Evolutionary conservation across 2,113 vertebrate species (phyloP).

Genomic region (Rattus rattus): DNA sequence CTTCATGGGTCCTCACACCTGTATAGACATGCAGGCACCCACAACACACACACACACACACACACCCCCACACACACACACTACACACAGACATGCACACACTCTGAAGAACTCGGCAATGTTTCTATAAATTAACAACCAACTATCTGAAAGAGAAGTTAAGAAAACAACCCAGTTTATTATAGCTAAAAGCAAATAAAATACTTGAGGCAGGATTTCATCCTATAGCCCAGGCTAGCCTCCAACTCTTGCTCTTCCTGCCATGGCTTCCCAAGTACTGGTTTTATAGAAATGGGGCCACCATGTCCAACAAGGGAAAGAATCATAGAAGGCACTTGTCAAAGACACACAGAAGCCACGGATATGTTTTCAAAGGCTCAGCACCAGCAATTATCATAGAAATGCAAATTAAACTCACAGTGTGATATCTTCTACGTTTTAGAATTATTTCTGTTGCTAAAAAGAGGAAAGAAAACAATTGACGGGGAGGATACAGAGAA

Average conservation of each 20-base stretch:
- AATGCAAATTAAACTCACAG: neutral
- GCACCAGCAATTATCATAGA: neutral
- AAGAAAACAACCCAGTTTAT: neutral
- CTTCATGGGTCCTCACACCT: neutral
- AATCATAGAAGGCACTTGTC: neutral
- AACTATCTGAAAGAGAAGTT: neutral
- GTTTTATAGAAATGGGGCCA: neutral
- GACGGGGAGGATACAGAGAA: neutral
- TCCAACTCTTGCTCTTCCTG: neutral
- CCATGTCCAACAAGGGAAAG: neutral
- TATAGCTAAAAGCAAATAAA: neutral
- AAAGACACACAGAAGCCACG: neutral
- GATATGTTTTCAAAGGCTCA: neutral
- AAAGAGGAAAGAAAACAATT: neutral
- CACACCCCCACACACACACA: neutral
- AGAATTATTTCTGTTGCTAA: neutral
- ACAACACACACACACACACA: neutral
- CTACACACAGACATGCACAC: neutral
- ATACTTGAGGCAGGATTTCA: neutral
- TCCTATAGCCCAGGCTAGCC: neutral
- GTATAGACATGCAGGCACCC: neutral
- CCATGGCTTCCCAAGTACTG: neutral
- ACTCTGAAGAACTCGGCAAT: too few relatives aligned
- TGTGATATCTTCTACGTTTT: neutral
- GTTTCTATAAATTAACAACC: neutral